phyloP scores from a whole-genome alignment of 2,113 vertebrate genomes.

The Bettongia penicillata region DNA sequence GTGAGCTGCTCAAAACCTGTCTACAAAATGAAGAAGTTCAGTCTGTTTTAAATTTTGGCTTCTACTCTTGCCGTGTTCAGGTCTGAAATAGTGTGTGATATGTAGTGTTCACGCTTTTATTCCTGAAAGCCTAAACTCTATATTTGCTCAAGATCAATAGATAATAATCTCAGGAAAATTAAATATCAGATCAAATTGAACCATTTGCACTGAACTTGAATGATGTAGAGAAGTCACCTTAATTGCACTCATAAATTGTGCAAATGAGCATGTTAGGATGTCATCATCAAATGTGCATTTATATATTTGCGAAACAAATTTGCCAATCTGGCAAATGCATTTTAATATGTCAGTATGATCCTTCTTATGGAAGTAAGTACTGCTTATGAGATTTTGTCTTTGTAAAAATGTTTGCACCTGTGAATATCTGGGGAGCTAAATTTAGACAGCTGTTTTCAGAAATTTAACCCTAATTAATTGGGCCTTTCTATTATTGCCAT shows the following conservation, averaged over 20 bases:
- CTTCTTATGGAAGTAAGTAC: slow-evolving; percentile 19
- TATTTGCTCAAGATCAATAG: slow-evolving; percentile 35
- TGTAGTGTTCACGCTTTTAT: slow-evolving; percentile 6
- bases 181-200: slow-evolving; percentile 30
- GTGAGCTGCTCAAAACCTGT: too few relatives aligned
- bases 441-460: slow-evolving; percentile 2
- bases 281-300: slow-evolving; percentile 43
- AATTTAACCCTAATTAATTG: background rate
- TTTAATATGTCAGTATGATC: background rate
- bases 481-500: background rate
- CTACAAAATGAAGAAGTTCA: too few relatives aligned
- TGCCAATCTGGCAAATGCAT: background rate
- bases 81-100: slow-evolving; percentile 7
- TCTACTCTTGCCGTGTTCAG: too few relatives aligned
- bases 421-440: background rate
- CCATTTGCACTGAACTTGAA: slow-evolving; percentile 28
- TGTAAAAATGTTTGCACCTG: slow-evolving; percentile 8
- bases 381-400: slow-evolving; percentile 22
- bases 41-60: too few relatives aligned
- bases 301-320: slow-evolving; percentile 30
- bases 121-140: background rate
- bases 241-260: slow-evolving; percentile 54
- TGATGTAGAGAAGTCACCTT: slow-evolving; percentile 52
- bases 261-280: slow-evolving; percentile 30
- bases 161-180: slow-evolving; percentile 36